These are phyloP conservation scores for Nephotettix cincticeps DNA, from an alignment of 1,140 invertebrate genomes.

Conservation along the genomic window DNA sequence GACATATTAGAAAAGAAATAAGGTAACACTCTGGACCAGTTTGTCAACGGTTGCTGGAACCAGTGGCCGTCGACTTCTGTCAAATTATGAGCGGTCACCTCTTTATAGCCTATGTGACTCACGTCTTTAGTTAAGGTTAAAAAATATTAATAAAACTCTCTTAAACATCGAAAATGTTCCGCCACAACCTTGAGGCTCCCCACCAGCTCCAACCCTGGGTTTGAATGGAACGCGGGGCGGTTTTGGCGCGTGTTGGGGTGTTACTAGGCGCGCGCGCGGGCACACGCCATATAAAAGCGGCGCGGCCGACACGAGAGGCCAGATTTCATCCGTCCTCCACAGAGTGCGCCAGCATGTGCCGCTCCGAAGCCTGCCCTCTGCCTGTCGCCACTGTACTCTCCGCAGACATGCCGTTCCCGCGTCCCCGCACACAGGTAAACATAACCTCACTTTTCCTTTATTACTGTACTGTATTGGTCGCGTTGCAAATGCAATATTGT, in stretches of 20 bases:
- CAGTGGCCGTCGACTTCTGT: too few relatives aligned
- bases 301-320: not conserved
- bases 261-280: not conserved
- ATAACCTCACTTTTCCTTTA: not conserved
- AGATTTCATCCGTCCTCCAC: not conserved
- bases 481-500: not conserved
- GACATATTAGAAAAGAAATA: too few relatives aligned
- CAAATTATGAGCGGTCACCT: too few relatives aligned
- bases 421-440: not conserved
- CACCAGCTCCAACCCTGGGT: too few relatives aligned
- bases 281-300: conserved; percentile 8
- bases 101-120: too few relatives aligned
- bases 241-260: conserved; percentile 6
- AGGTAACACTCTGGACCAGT: too few relatives aligned
- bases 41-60: too few relatives aligned
- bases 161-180: too few relatives aligned
- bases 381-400: not conserved
- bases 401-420: not conserved
- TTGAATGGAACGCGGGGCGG: too few relatives aligned
- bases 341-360: not conserved
- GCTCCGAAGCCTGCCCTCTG: not conserved
- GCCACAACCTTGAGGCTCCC: too few relatives aligned
- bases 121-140: too few relatives aligned
- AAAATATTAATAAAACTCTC: too few relatives aligned
- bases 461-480: not conserved